Base-by-base conservation (phyloP, 2,888 invertebrate genomes). In the Cantharis flavilabris region DNA sequence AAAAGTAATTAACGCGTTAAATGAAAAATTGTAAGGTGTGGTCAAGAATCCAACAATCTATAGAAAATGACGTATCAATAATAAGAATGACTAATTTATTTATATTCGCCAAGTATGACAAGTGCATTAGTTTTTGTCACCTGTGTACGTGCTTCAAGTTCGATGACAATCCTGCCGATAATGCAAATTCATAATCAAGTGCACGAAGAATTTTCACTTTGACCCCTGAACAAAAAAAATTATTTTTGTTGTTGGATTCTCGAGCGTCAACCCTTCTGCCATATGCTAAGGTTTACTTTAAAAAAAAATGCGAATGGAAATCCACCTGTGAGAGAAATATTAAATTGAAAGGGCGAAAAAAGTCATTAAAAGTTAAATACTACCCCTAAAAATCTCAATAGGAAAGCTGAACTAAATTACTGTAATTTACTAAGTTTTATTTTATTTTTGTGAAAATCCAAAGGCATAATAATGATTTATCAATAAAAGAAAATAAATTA, bases 401-500 rank as follows among this genome's bases (percentile, higher is more conserved):
- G 23, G 3, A 26, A 26, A 26, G 7, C 23, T 26, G 23, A 26
- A 26, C 4, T 26, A 26, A 26, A 26, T 9, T 26, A 7, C 9
- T 26, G 1, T 9, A 7, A 26, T 26, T 26, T 26, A 26, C 28
- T 30, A 30, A 30, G 28, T 30, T 30, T 30, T 30, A 30, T 65
- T 23, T 23, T 23, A 23, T n/a, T 67, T 67, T 67, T n/a, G n/a
- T 13, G 10, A 23, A 77, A 76, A 75, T 49, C 75, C 69, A 78
- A 76, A 77, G 78, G 76, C 81, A 81, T 76, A 83, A 81, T 80
- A 81, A 82, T 79, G 79, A 82, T 82, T 82, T 79, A 84, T 84
- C 81, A 83, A 84, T 84, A 84, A 84, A 84, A 84, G 83, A 84
- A 84, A 33, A 33, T 33, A 49, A 49, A n/a, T 49, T 49, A 82